Evolutionary conservation across 2,797 vertebrate species (phyloP).

Genomic region (Protosalanx chinensis): DNA sequence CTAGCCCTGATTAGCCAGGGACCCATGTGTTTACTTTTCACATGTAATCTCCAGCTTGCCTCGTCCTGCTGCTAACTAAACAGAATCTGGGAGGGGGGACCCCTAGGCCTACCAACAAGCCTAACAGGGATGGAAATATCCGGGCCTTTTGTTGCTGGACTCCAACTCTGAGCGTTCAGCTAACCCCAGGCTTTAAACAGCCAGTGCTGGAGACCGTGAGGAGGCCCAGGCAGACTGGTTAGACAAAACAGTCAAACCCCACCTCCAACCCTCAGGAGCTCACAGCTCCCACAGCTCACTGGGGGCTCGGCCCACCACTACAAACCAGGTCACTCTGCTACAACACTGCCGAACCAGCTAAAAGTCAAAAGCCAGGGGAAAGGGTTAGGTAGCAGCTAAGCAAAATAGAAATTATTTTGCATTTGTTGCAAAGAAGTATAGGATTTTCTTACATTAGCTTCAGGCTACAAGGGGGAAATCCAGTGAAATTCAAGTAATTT

Average conservation of each 20-base stretch:
- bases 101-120: constrained; percentile 36
- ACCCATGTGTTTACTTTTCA: constrained; percentile 60
- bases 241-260: constrained; percentile 46
- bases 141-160: constrained; percentile 51
- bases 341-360: not conserved
- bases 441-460: too few species aligned
- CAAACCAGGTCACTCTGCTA: not conserved
- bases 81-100: constrained; percentile 39
- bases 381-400: not conserved
- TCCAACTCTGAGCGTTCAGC: constrained; percentile 46
- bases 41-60: constrained; percentile 62
- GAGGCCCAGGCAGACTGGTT: constrained; percentile 44
- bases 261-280: constrained; percentile 13
- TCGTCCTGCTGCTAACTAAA: constrained; percentile 59
- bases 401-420: not conserved
- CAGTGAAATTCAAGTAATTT: not conserved
- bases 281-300: constrained; percentile 25
- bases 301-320: not conserved
- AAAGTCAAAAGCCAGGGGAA: not conserved
- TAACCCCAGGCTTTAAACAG: constrained; percentile 51
- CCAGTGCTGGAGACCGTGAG: constrained; percentile 42
- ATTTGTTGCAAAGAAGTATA: too few species aligned
- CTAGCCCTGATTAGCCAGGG: constrained; percentile 48
- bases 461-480: too few species aligned
- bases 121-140: constrained; percentile 55